phyloP scores from a whole-genome alignment of 2,113 vertebrate species.

The Ceyx margarethae region DNA sequence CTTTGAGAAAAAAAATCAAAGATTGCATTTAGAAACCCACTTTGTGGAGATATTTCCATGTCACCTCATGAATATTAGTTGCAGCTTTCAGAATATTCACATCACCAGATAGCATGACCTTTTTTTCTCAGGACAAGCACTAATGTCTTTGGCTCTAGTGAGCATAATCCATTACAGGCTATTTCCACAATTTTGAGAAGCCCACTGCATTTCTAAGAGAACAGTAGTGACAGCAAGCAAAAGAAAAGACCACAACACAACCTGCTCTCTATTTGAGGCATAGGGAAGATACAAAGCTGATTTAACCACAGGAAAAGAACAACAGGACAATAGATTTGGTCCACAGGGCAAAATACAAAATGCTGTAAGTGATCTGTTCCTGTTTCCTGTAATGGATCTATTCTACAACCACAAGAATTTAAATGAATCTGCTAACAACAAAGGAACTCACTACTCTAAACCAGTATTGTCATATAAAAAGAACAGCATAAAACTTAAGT shows the following conservation, averaged over 20 bases:
- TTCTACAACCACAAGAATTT: neutral
- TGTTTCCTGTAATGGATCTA: neutral
- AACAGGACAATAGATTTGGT: neutral
- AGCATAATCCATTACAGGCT: neutral
- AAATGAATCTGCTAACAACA: neutral
- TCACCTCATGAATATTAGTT: too few relatives aligned
- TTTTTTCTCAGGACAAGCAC: neutral
- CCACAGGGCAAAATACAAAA: neutral
- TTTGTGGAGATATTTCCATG: too few relatives aligned
- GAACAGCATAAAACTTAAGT: neutral
- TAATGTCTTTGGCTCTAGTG: neutral
- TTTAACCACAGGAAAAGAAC: neutral
- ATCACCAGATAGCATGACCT: too few relatives aligned
- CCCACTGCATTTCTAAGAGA: neutral
- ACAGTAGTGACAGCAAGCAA: neutral
- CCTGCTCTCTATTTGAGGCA: neutral
- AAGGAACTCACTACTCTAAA: neutral
- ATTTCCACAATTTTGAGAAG: neutral
- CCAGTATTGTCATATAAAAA: neutral
- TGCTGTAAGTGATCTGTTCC: neutral
- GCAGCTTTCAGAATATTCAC: too few relatives aligned
- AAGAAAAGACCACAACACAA: neutral
- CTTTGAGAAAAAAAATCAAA: too few relatives aligned
- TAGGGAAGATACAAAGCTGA: neutral
- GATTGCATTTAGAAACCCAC: too few relatives aligned